A percentile compares a stretch with the other conserved stretches of the same genome.
Conservation (phyloP, 2,797 vertebrate species). For the Acipenser oxyrinchus region DNA sequence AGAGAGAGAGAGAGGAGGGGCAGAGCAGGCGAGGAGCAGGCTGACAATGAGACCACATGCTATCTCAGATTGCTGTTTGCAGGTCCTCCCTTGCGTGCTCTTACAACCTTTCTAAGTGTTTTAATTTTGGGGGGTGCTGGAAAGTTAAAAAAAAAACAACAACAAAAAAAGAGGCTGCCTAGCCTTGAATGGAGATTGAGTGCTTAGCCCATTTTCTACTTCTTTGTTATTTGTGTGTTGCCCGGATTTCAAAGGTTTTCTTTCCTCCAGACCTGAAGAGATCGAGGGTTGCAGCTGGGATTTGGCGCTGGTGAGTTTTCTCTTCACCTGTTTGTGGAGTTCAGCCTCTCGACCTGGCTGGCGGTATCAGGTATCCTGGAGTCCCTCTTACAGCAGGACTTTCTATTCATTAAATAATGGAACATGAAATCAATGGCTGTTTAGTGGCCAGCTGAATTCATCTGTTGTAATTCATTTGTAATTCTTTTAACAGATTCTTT, state of each 20-base stretch:
- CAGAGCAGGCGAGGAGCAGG: constrained; percentile 5
- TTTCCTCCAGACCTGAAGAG: background rate
- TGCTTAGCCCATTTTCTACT: background rate
- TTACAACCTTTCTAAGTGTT: too few relatives aligned
- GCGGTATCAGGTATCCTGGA: constrained; percentile 4
- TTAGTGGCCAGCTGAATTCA: too few relatives aligned
- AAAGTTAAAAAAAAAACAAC: too few relatives aligned
- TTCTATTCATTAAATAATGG: too few relatives aligned
- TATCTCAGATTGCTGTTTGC: too few relatives aligned
- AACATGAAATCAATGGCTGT: too few relatives aligned
- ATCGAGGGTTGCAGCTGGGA: background rate
- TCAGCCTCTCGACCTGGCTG: constrained; percentile 16
- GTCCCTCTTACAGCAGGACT: too few relatives aligned
- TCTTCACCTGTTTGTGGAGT: constrained; percentile 39
- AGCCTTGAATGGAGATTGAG: constrained; percentile 17
- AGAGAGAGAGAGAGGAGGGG: background rate
- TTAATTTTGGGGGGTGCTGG: too few relatives aligned
- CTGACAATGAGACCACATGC: too few relatives aligned
- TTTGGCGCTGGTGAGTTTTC: constrained; percentile 20
- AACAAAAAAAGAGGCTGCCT: background rate
- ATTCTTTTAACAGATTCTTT: too few relatives aligned
- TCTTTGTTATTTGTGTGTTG: background rate
- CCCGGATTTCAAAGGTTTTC: constrained; percentile 7
- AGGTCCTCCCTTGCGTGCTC: too few relatives aligned
- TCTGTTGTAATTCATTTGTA: too few relatives aligned